These are phyloP conservation scores for Hypena proboscidalis DNA, from an alignment of 2,888 invertebrate species.

Conservation along the genomic window DNA sequence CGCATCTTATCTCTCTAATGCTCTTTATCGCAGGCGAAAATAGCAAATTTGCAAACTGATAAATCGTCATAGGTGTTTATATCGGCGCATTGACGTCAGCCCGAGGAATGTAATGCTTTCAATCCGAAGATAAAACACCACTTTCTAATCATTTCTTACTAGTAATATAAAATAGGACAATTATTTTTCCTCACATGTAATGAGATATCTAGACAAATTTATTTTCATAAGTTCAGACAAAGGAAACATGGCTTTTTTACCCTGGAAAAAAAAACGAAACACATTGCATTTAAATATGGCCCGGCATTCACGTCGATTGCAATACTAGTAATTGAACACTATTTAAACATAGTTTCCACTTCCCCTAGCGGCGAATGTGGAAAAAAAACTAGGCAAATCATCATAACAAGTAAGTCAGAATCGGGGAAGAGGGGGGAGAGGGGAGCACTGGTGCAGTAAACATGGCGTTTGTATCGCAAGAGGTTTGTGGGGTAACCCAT, in stretches of 20 bases:
- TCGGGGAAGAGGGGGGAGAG: slow-evolving; percentile 27
- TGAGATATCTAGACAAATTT: slow-evolving; percentile 1
- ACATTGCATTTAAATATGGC: too few relatives aligned
- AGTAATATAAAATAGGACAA: slow-evolving; percentile 13
- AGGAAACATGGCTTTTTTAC: not conserved
- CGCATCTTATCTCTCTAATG: slow-evolving; percentile 62
- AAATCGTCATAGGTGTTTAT: slow-evolving; percentile 50
- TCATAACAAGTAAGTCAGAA: slow-evolving; percentile 30
- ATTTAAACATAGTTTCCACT: slow-evolving; percentile 18
- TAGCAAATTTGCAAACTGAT: slow-evolving; percentile 60
- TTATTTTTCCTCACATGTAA: slow-evolving; percentile 1
- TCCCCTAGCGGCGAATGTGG: slow-evolving; percentile 16
- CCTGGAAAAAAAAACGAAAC: too few relatives aligned
- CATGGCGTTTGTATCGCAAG: slow-evolving; percentile 72
- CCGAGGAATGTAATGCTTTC: slow-evolving; percentile 20
- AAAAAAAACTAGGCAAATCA: slow-evolving; percentile 30
- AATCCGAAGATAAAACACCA: slow-evolving; percentile 13
- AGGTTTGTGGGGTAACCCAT: slow-evolving; percentile 84
- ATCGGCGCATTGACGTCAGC: slow-evolving; percentile 49
- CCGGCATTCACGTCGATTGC: not conserved
- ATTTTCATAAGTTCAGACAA: not conserved
- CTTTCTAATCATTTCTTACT: slow-evolving; percentile 25
- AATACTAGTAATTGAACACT: slow-evolving; percentile 9
- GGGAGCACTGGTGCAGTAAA: slow-evolving; percentile 35
- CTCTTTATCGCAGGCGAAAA: slow-evolving; percentile 60